Conservation (phyloP, 1,140 invertebrate species). For the Battus philenor region DNA sequence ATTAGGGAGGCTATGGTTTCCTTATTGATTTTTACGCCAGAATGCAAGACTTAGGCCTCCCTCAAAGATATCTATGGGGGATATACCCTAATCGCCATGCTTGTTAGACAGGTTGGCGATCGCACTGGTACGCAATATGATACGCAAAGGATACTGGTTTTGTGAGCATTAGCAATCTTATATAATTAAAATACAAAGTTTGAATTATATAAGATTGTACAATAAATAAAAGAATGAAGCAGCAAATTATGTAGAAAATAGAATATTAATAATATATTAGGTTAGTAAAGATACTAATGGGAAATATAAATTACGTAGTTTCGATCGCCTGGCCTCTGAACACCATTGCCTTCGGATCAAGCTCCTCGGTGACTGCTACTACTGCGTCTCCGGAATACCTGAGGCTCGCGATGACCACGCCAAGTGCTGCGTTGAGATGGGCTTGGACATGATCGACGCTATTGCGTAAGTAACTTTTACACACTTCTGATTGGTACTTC, state of each 20-base stretch:
- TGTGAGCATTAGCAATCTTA: too few relatives aligned
- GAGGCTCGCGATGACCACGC: conserved; percentile 93
- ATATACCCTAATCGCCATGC: too few relatives aligned
- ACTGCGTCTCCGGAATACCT: conserved; percentile 93
- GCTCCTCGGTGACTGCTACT: conserved; percentile 95
- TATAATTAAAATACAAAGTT: too few relatives aligned
- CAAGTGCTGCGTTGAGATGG: conserved; percentile 96
- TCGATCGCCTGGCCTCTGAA: conserved; percentile 93
- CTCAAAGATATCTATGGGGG: too few relatives aligned
- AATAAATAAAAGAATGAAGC: not conserved
- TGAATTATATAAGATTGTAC: too few relatives aligned
- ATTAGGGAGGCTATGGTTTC: too few relatives aligned
- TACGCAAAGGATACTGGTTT: too few relatives aligned
- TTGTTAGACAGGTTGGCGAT: too few relatives aligned
- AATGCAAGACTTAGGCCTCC: too few relatives aligned
- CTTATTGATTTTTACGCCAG: too few relatives aligned
- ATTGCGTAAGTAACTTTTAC: conserved; percentile 96
- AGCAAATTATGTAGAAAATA: conserved; percentile 5
- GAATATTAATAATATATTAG: not conserved
- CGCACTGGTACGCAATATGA: too few relatives aligned
- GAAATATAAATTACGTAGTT: conserved; percentile 77
- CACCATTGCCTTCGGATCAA: conserved; percentile 96
- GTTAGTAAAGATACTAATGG: not conserved
- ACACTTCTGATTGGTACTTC: too few relatives aligned
- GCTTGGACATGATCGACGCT: conserved; percentile 96